A percentile compares a stretch with the other conserved stretches of the same genome.
These are phyloP conservation scores for Orthosia incerta DNA, from an alignment of 2,888 invertebrate genomes.

Conservation along the genomic window DNA sequence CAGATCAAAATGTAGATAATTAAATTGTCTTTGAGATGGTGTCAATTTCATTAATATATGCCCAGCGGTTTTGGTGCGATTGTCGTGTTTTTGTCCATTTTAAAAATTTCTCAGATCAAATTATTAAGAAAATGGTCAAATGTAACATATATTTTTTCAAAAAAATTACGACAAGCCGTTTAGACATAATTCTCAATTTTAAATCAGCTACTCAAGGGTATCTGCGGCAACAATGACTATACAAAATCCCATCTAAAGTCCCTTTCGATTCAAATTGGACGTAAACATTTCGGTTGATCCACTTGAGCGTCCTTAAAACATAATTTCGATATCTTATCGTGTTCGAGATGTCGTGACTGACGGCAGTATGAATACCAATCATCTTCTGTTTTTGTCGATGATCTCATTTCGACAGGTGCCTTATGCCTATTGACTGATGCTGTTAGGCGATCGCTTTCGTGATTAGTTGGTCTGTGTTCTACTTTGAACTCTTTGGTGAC, in stretches of 20 bases:
- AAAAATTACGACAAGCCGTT: too few relatives aligned
- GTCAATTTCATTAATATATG: too few relatives aligned
- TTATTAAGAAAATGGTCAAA: too few relatives aligned
- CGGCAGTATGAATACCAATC: slow-evolving; percentile 59
- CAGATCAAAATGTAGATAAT: too few relatives aligned
- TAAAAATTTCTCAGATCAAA: too few relatives aligned
- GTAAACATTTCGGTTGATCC: slow-evolving; percentile 27
- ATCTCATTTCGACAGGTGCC: slow-evolving; percentile 65
- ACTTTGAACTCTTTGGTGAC: slow-evolving; percentile 4
- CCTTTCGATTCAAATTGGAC: slow-evolving; percentile 10
- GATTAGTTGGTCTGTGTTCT: slow-evolving; percentile 12
- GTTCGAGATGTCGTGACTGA: slow-evolving; percentile 67
- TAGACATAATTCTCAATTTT: too few relatives aligned
- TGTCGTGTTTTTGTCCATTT: too few relatives aligned
- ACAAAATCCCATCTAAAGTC: background rate
- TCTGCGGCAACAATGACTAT: background rate
- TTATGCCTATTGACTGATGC: slow-evolving; percentile 37
- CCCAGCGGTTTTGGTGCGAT: too few relatives aligned
- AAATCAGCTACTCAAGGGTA: too few relatives aligned
- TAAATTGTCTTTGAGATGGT: too few relatives aligned
- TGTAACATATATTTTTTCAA: too few relatives aligned
- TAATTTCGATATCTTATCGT: slow-evolving; percentile 69
- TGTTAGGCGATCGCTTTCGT: slow-evolving; percentile 42
- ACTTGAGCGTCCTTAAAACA: slow-evolving; percentile 56
- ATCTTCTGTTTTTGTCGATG: slow-evolving; percentile 68